Base-by-base conservation (phyloP, 2,888 invertebrate species). In the Clanis bilineata region DNA sequence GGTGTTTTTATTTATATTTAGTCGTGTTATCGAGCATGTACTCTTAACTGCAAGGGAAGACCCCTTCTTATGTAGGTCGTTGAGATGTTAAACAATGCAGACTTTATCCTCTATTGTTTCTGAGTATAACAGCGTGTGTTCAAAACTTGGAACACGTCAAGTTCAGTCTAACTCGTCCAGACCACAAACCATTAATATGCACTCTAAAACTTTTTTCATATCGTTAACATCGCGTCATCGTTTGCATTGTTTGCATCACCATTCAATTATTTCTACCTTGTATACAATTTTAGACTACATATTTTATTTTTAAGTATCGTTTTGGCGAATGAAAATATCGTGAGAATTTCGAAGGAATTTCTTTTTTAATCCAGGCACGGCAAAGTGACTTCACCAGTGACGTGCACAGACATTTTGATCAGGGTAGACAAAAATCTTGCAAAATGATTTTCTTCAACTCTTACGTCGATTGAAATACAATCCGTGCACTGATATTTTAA, bases 111-210 rank as follows among this genome's bases (percentile, higher is more conserved):
- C 32, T 18, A 51, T 51, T 32, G 10, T 32, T 51, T 51, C 51
- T 28, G 51, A 10, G 51, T 51, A 51, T 15, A 51, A 15, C 51
- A 51, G 51, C 51, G 18, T 51, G 56, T 15, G 39, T 23, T 56
- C 39, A 9, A 51, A 51, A 32, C 28, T 32, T 7, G 32, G 18
- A 51, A 32, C 28, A 32, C 18, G 18, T 51, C 47, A 51, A 18
- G 28, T 15, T 15, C n/a, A 18, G 18, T 41, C 47, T 18, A 28
- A 28, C 28, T 28, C 15, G 15, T 28, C 22, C 3, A 51, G 28
- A 51, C 47, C 47, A 51, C 47, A 28, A 28, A 28, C 15, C 47
- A 51, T 51, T 51, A 51, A 32, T 18, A 32, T n/a, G n/a, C 47
- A 47, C 15, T 15, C 10, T 51, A 9, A 10, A 32, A 32, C 28